Conservation (phyloP, 2,797 vertebrate species). For the Tokudaia muenninki region DNA sequence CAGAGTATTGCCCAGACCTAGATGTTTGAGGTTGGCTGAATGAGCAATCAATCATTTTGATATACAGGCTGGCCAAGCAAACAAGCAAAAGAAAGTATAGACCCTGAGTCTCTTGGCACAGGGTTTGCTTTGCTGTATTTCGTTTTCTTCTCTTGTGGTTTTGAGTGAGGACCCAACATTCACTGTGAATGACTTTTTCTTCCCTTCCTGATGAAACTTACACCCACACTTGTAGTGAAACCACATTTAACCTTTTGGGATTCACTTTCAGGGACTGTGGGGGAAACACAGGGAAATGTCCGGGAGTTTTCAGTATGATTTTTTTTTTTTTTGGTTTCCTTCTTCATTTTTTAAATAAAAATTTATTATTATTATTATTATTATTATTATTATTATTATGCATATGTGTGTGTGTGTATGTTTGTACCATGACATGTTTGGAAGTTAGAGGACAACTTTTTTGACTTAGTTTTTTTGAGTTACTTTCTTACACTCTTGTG, state of each 20-base stretch:
- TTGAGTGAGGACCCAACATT: neutral
- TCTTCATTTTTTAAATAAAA: constrained; percentile 3
- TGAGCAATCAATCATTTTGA: neutral
- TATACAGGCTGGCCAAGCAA: neutral
- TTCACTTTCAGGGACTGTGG: constrained; percentile 46
- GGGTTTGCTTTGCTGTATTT: neutral
- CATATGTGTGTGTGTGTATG: neutral
- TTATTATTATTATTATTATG: neutral
- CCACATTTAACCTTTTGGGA: constrained; percentile 72
- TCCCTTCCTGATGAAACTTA: constrained; percentile 60
- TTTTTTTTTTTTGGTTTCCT: constrained; percentile 66
- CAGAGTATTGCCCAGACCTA: neutral
- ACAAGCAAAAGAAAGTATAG: neutral
- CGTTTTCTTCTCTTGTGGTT: constrained; percentile 42
- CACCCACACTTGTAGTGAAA: constrained; percentile 65
- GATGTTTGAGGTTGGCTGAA: neutral
- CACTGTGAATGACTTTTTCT: constrained; percentile 49
- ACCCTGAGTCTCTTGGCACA: neutral
- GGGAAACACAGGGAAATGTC: constrained; percentile 79
- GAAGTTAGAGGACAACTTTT: neutral
- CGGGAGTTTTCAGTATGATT: constrained; percentile 65
- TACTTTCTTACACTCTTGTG: neutral
- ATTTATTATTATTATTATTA: neutral
- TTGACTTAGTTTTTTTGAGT: neutral
- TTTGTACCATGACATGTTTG: neutral